Percentiles rank a stretch among this genome's conserved stretches.
phyloP scores from a whole-genome alignment of 92 coral and sea anemone species.

The Porites divaricata region DNA sequence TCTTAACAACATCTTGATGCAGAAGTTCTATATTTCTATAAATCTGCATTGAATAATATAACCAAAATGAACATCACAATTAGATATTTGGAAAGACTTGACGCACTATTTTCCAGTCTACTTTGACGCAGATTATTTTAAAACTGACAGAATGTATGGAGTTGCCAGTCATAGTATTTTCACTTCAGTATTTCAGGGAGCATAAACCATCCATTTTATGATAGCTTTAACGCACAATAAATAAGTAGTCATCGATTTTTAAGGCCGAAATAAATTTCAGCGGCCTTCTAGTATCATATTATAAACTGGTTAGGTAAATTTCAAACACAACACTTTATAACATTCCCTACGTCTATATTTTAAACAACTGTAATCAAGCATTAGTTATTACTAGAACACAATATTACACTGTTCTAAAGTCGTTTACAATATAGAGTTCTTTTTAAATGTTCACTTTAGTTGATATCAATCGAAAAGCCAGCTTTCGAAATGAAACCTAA shows the following conservation, averaged over 20 bases:
- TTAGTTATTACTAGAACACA: background rate
- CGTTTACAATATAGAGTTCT: background rate
- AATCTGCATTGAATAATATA: background rate
- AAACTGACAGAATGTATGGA: background rate
- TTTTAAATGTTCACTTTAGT: background rate
- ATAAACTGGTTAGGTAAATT: background rate
- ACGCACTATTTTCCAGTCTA: background rate
- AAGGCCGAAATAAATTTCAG: constrained; percentile 7
- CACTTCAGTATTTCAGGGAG: background rate
- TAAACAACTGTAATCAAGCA: background rate
- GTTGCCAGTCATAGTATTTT: background rate
- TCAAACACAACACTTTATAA: background rate
- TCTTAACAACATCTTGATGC: no score
- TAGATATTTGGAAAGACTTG: no score
- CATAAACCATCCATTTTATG: constrained; percentile 4
- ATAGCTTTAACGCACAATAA: constrained; percentile 25
- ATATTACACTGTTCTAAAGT: background rate
- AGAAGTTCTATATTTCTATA: background rate
- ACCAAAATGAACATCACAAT: no score
- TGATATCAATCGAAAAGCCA: constrained; percentile 19
- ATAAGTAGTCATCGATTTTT: constrained; percentile 17
- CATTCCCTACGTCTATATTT: background rate
- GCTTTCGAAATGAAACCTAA: background rate
- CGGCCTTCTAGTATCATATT: background rate
- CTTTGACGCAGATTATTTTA: background rate